These are phyloP conservation scores for Caenorhabditis latens DNA, from an alignment of 1,140 invertebrate species.

Conservation along the genomic window DNA sequence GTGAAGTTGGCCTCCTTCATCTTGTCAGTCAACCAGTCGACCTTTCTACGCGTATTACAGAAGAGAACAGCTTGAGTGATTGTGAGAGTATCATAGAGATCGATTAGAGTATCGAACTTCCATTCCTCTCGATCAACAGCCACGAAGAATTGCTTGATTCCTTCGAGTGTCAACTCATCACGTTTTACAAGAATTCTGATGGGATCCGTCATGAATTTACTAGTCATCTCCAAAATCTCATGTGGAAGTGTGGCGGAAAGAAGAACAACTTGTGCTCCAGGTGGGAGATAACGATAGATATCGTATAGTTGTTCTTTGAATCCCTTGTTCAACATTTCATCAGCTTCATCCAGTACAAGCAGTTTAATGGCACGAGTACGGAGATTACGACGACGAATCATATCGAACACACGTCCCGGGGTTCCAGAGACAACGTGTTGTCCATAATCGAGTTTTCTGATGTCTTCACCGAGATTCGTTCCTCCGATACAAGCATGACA, in stretches of 20 bases:
- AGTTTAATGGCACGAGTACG: slow-evolving; percentile 96
- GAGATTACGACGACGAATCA: slow-evolving; percentile 94
- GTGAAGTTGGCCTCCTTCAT: slow-evolving; percentile 99
- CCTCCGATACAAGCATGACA: slow-evolving; percentile 99
- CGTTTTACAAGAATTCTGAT: slow-evolving; percentile 98
- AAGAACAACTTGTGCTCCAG: slow-evolving; percentile 94
- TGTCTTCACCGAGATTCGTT: slow-evolving; percentile 98
- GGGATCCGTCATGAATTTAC: slow-evolving; percentile 99
- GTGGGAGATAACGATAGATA: slow-evolving; percentile 96
- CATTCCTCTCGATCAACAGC: slow-evolving; percentile 99
- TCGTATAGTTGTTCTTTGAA: slow-evolving; percentile 99
- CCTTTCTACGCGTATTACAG: slow-evolving; percentile 98
- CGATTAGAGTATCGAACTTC: slow-evolving; percentile 99
- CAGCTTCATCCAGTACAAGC: slow-evolving; percentile 97
- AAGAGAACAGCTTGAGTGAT: slow-evolving; percentile 99
- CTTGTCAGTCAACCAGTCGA: slow-evolving; percentile 97
- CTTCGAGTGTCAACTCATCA: slow-evolving; percentile 99
- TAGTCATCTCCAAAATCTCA: slow-evolving; percentile 99
- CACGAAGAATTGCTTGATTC: slow-evolving; percentile 97
- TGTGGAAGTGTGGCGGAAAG: slow-evolving; percentile 98
- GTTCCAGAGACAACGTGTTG: slow-evolving; percentile 96
- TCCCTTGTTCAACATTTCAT: slow-evolving; percentile 99
- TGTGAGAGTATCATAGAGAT: slow-evolving; percentile 98
- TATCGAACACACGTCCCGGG: slow-evolving; percentile 97
- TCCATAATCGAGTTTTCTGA: slow-evolving; percentile 97